These are phyloP conservation scores for Glossophaga mutica DNA, from an alignment of 2,797 vertebrate genomes.

Conservation along the genomic window DNA sequence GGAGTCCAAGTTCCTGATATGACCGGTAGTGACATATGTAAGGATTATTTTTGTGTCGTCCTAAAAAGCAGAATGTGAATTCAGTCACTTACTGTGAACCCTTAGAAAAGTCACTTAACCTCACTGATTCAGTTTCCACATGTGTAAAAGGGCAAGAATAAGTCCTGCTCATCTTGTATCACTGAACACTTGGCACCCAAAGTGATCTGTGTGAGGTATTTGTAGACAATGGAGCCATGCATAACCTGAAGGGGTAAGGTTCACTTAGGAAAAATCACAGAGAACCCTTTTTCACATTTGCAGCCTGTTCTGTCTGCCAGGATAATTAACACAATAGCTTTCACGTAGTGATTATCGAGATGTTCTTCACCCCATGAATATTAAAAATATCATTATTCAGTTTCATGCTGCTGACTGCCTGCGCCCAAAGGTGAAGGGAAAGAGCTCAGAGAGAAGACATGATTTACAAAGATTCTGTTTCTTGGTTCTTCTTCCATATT, in stretches of 20 bases:
- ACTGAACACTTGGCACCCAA: background rate
- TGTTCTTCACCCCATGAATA: background rate
- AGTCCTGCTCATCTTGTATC: background rate
- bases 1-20: background rate
- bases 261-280: background rate
- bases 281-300: background rate
- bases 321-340: background rate
- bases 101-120: background rate
- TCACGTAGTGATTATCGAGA: background rate
- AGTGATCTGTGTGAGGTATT: background rate
- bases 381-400: background rate
- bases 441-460: background rate
- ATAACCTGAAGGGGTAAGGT: background rate
- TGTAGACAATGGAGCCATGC: background rate
- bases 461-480: background rate
- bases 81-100: background rate
- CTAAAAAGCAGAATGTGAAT: background rate
- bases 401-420: background rate
- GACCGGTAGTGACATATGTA: background rate
- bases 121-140: background rate
- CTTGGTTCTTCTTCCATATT: constrained; percentile 14
- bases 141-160: background rate
- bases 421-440: constrained; percentile 5
- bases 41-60: background rate
- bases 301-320: background rate